phyloP scores from a whole-genome alignment of 1,140 invertebrate genomes.

The Xylocopa sonorina region DNA sequence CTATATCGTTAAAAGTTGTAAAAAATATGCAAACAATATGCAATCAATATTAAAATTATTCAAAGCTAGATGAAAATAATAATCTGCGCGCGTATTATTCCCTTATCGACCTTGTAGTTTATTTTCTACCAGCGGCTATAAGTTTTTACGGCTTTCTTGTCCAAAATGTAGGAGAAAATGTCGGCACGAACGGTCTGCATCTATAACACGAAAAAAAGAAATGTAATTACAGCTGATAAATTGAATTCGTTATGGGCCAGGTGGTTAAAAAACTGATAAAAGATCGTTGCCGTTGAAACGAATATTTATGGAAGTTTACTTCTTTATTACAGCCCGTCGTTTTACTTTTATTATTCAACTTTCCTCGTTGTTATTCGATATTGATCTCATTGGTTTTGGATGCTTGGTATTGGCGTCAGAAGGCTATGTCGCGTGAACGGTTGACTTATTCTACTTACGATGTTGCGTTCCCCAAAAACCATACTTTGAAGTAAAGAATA shows the following conservation, averaged over 20 bases:
- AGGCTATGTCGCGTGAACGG: neutral
- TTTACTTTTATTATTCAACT: neutral
- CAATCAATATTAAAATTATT: too few relatives aligned
- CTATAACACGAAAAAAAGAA: neutral
- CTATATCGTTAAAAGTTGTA: neutral
- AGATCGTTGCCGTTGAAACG: neutral
- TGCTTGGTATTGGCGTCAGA: neutral
- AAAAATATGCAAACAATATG: too few relatives aligned
- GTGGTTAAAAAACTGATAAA: neutral
- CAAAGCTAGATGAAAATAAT: neutral
- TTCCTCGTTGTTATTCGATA: neutral
- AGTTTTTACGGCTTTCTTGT: neutral
- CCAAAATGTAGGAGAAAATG: neutral
- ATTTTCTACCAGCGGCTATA: neutral
- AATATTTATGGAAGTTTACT: neutral
- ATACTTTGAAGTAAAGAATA: neutral
- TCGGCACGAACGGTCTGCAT: neutral
- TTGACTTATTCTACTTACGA: constrained; percentile 6
- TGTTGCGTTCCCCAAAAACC: too few relatives aligned
- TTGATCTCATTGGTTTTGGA: neutral
- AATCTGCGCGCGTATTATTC: neutral
- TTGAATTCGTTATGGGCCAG: constrained; percentile 1
- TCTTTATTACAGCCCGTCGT: neutral
- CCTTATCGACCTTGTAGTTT: neutral
- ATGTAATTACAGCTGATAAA: constrained; percentile 32